Percentiles rank a stretch among this genome's conserved stretches.
Evolutionary conservation across 2,888 invertebrate species (phyloP).

Genomic region (Xestoiulus laeticollis): DNA sequence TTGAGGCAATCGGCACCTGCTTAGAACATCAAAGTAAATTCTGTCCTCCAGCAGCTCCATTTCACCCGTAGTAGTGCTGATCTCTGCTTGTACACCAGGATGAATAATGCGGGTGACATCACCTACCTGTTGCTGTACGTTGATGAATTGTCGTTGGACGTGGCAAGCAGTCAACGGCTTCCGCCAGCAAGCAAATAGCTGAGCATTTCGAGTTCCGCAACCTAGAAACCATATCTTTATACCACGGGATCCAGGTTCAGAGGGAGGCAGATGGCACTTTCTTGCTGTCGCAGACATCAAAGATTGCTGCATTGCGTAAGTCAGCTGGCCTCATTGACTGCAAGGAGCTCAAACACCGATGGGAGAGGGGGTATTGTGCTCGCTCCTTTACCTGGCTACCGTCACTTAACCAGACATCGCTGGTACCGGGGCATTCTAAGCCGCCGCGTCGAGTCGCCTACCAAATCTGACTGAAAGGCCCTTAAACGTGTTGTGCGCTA

Average conservation of each 20-base stretch:
- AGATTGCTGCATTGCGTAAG: background rate
- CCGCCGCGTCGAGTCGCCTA: conserved; percentile 57
- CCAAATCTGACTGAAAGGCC: conserved; percentile 59
- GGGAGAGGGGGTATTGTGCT: conserved; percentile 56
- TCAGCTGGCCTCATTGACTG: background rate
- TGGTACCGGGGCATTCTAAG: conserved; percentile 57
- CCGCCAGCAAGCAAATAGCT: background rate
- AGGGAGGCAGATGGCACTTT: background rate
- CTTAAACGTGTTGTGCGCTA: conserved; percentile 60
- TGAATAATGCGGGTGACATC: background rate
- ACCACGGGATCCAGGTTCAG: background rate
- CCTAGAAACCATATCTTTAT: background rate
- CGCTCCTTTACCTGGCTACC: conserved; percentile 57
- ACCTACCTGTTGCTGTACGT: background rate
- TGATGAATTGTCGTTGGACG: background rate
- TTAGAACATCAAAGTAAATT: background rate
- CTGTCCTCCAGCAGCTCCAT: no score
- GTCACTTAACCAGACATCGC: conserved; percentile 58
- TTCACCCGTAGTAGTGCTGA: no score
- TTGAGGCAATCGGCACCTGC: background rate
- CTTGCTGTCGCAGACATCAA: background rate
- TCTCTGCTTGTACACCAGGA: background rate
- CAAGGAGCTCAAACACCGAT: background rate
- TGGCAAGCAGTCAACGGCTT: background rate
- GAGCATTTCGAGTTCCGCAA: background rate